Base-by-base conservation (phyloP, 2,797 vertebrate species). In the Sebastes iracundus region DNA sequence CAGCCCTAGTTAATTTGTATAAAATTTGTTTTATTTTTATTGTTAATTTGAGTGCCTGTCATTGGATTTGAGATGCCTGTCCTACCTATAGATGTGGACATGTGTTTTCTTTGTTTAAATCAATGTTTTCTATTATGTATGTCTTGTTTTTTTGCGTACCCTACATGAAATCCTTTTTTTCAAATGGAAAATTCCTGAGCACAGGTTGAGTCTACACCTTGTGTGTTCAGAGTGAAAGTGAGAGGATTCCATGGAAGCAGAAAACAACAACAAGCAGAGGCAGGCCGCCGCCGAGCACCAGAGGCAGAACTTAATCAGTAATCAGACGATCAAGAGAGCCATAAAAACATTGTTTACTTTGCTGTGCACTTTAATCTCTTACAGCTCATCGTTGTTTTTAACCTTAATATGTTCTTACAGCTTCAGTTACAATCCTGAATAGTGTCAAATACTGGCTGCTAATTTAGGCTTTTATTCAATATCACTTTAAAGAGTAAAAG, bases 181-280 rank as follows among this genome's bases (percentile, higher is more conserved):
- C 14, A 61, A 16, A 30, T 10, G 8, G 3, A 7, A 46, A 3
- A 65, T 28, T 6, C 60, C 25, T 23, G 49, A 14, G 9, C 42
- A 32, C 28, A 71, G 64, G 58, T n/a, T 66, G 2, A 59, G 62
- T 58, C 59, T 18, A 13, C 35, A 60, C 49, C 3, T 56, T 6
- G 1, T 30, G 61, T 27, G 61, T 27, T 56, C 4, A n/a, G 1
- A 30, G 10, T 56, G 6, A 5, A 35, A 23, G 55, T 7, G 11
- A 56, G 18, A 22, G 27, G 69, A 20, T 74, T 80, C 27, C 63
- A 75, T 20, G 22, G 77, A 84, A 79, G 64, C 59, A 62, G 30
- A 42, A 59, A 28, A 67, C 59, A 71, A 46, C 14, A 81, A 75
- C 85, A 88, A 77, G 88, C 56, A 52, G 75, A 59, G 53, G 32